Base-by-base conservation (phyloP, 2,888 invertebrate genomes). In the Lithophane ornitopus region DNA sequence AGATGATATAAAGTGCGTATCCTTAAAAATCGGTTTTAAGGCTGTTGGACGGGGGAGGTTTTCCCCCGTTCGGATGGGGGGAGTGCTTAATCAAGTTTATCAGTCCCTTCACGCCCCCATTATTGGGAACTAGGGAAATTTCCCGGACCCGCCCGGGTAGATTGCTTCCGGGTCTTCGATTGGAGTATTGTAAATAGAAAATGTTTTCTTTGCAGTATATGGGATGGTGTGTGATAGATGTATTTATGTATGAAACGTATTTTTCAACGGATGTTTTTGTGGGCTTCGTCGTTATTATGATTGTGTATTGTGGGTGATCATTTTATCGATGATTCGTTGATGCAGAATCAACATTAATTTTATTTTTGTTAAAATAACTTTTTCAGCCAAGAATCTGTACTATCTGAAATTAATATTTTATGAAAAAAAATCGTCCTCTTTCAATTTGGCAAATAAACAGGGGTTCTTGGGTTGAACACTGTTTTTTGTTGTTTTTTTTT, bases 41-140 rank as follows among this genome's bases (percentile, higher is more conserved):
- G 81, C 70, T 61, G 52, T 84, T 86, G 85, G 89, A 82, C 80
- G 83, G 79, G 83, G 78, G 72, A 74, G 76, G 44, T 79, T 82
- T 85, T 85, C 86, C 87, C 87, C 88, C 87, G 86, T 87, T 89
- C 84, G 85, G 87, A 83, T 81, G 56, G 81, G 78, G 82, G 84
- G 82, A 72, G 73, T 80, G 84, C 87, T 87, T 90, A 92, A 93
- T 92, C 91, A 91, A 91, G 88, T 92, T 92, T 90, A 90, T 91
- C 88, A 81, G 85, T 85, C 86, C 88, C 84, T 88, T 89, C 87
- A 85, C 81, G 87, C 77, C 81, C 84, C 87, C 84, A 89, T 90
- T 91, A 90, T 88, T 84, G 86, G 84, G 80, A 88, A 79, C 88
- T 87, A 89, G 87, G 86, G 82, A 87, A 87, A 89, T 88, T 88